Base-by-base conservation (phyloP, 2,888 invertebrate species). In the Melinaea menophilus region DNA sequence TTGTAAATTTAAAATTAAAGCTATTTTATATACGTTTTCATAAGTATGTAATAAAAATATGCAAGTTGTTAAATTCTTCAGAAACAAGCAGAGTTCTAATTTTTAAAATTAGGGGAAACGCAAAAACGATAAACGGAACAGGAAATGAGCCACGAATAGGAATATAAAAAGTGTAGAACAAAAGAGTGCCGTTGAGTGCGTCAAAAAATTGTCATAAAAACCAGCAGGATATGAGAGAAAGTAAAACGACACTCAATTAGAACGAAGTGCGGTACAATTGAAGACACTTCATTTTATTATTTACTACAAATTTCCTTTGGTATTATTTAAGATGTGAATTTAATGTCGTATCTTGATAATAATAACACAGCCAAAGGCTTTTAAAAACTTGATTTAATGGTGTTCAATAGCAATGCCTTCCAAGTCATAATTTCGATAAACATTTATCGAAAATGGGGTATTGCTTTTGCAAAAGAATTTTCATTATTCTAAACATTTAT, bases 161-260 rank as follows among this genome's bases (percentile, higher is more conserved):
- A 22, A 13, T 37, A 47, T 79, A 80, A 81, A 82, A 72, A 71
- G 74, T 78, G 77, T 79, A 77, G 79, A 82, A 83, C 80, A 82
- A 82, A 80, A 74, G 76, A 71, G 59, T 64, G 45, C 66, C 59
- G 62, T 65, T 65, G 70, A 69, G 73, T 65, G 75, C 81, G 82
- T 22, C 56, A 56, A 65, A 35, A 56, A 56, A 33, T 47, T 58
- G 35, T 56, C 58, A 37, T 54, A 51, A 59, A 62, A 54, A 5
- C 34, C 59, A 47, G 45, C 56, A 51, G 56, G 37, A 61, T 48
- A 54, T 46, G 37, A 47, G 59, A 56, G 46, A 58, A 55, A 48
- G 55, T 22, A 57, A 35, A 55, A 47, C 37, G 34, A 45, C 34
- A 58, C 47, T 58, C 41, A 57, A 22, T 57, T 57, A 41, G 31